phyloP scores from a whole-genome alignment of 2,797 vertebrate genomes.

The Pipistrellus pipistrellus region DNA sequence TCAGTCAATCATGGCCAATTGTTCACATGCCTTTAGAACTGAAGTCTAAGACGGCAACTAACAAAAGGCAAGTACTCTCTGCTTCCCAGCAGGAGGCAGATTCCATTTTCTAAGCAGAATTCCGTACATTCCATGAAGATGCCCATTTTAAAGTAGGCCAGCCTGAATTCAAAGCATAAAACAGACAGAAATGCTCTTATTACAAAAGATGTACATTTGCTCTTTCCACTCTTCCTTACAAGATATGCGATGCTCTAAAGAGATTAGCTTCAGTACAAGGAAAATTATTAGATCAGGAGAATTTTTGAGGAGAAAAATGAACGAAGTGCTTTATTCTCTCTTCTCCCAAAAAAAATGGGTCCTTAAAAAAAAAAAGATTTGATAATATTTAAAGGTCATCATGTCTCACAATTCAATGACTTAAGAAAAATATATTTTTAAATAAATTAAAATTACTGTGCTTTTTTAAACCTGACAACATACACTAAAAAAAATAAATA shows the following conservation, averaged over 20 bases:
- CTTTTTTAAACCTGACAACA: constrained; percentile 15
- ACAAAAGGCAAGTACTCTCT: constrained; percentile 73
- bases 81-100: constrained; percentile 87
- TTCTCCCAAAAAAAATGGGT: neutral
- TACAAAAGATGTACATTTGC: constrained; percentile 25
- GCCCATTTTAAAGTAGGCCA: constrained; percentile 76
- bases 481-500: constrained; percentile 6
- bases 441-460: constrained; percentile 27
- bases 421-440: constrained; percentile 53
- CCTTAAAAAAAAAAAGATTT: neutral
- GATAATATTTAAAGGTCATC: constrained; percentile 47
- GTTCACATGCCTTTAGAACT: constrained; percentile 82
- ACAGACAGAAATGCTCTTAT: constrained; percentile 23
- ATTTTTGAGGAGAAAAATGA: neutral
- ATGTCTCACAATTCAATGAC: constrained; percentile 26
- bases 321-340: neutral
- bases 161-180: constrained; percentile 66
- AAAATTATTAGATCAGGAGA: neutral
- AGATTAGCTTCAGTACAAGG: neutral
- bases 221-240: neutral
- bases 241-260: neutral
- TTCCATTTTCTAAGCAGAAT: constrained; percentile 86
- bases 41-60: constrained; percentile 78
- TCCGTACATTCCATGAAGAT: constrained; percentile 87
- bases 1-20: constrained; percentile 76